Evolutionary conservation across 2,797 vertebrate genomes (phyloP), one percentile per base, ranked within the genome.

Genomic region (Thamnophis elegans): DNA sequence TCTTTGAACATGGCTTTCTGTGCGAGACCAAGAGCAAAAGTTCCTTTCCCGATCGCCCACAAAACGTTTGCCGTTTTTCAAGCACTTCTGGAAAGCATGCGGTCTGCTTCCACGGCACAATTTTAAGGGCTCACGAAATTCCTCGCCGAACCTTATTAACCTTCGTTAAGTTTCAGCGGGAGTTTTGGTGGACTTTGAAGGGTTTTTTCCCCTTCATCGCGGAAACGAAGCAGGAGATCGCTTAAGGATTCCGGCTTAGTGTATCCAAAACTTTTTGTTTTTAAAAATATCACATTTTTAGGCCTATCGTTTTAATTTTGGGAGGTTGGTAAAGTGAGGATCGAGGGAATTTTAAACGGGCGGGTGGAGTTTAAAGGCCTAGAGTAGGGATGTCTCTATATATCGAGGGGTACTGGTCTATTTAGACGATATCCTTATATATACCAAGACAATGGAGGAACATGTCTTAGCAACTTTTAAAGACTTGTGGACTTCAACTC

Each of bases 81-180:
- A 42, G 20, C 53, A 10, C 14, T 32, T 36, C 32, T 32, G n/a
- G 5, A 58, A 53, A 59, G 26, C 54, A 9, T 12, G 4, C 5
- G 10, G 91, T 90, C 92, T 89, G 82, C 92, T 86, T 91, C 26
- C 68, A 2, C 93, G 91, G 94, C 94, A 94, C 89, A 26, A 90
- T 55, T 59, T 51, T n/a, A 36, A 73, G 7, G 1, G 89, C 91
- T 65, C 42, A 0, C 54, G 14, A 16, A 1, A 53, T 82, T 88
- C 26, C 26, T 47, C 47, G 14, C 0, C 1, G 54, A 47, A 9
- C 28, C 32, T 8, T 9, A 20, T 26, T 42, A 0, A 59, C 88
- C 1, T 26, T 28, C 68, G 47, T 22, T 58, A 86, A 0, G 28
- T 4, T 88, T 13, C 18, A 0, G 18, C 1, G 4, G 1, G 0